phyloP scores from a whole-genome alignment of 1,140 invertebrate species.

The Calliphora vicina region DNA sequence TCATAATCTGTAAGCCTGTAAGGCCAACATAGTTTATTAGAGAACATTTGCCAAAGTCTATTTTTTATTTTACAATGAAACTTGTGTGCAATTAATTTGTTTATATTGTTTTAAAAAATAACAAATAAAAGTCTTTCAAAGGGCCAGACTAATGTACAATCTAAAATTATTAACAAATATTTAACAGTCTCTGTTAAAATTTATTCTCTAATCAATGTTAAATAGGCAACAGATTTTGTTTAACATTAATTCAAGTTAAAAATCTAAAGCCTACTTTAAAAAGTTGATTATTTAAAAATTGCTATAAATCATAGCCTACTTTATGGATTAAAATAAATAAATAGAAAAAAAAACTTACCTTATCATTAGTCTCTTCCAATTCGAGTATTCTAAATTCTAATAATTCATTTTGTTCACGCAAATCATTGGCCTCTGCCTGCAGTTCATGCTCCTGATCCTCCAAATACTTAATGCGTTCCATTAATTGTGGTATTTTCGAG shows the following conservation, averaged over 20 bases:
- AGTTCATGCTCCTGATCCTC: constrained; percentile 63
- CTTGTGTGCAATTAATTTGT: too few species aligned
- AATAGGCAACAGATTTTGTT: too few species aligned
- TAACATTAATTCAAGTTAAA: neutral
- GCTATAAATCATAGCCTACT: neutral
- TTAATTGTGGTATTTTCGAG: constrained; percentile 49
- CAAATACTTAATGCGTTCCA: constrained; percentile 54
- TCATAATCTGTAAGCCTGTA: too few species aligned
- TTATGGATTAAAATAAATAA: neutral
- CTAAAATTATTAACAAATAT: too few species aligned
- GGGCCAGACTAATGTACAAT: too few species aligned
- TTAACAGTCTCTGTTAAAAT: too few species aligned
- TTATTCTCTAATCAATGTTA: too few species aligned
- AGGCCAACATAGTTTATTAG: too few species aligned
- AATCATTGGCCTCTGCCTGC: constrained; percentile 62
- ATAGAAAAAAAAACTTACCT: constrained; percentile 46
- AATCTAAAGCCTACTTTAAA: neutral
- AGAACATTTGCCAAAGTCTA: too few species aligned
- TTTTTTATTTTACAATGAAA: too few species aligned
- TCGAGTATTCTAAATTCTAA: constrained; percentile 67
- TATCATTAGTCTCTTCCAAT: constrained; percentile 62
- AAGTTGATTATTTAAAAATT: neutral
- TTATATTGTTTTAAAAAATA: too few species aligned
- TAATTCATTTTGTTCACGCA: constrained; percentile 66
- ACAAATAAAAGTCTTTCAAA: too few species aligned